A percentile compares a stretch with the other conserved stretches of the same genome.
phyloP scores from a whole-genome alignment of 2,113 vertebrate species.

The Peucedramus taeniatus region DNA sequence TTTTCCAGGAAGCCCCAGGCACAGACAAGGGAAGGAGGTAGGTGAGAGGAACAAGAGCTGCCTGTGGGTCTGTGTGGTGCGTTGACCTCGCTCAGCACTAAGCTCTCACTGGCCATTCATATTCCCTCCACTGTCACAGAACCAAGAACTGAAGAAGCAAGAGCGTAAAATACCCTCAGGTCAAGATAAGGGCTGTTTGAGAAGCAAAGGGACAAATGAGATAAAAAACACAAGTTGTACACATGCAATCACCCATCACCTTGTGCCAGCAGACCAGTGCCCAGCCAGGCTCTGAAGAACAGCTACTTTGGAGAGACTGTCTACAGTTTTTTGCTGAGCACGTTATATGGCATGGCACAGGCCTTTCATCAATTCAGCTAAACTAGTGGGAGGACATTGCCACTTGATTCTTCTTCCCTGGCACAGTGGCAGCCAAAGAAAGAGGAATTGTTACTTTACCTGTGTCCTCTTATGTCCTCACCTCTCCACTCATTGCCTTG shows the following conservation, averaged over 20 bases:
- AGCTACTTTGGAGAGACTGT: background rate
- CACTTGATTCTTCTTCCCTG: background rate
- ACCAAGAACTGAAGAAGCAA: background rate
- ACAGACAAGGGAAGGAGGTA: background rate
- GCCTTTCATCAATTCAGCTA: background rate
- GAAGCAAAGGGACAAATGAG: background rate
- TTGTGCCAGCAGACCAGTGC: background rate
- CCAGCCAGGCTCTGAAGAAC: background rate
- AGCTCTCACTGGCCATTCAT: background rate
- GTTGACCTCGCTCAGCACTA: background rate
- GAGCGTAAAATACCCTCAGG: background rate
- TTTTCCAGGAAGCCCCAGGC: background rate
- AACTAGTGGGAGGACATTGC: background rate
- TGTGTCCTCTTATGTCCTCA: background rate
- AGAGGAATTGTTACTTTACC: background rate
- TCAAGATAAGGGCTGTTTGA: background rate
- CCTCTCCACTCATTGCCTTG: background rate
- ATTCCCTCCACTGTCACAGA: background rate
- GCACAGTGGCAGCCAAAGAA: background rate
- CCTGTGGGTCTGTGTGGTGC: background rate
- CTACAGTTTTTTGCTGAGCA: background rate
- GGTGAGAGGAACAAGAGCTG: background rate
- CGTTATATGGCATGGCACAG: background rate
- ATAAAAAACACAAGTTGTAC: background rate
- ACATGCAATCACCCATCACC: too few species aligned